Base-by-base conservation (phyloP, 2,888 invertebrate species). In the Ophion ventricosus region DNA sequence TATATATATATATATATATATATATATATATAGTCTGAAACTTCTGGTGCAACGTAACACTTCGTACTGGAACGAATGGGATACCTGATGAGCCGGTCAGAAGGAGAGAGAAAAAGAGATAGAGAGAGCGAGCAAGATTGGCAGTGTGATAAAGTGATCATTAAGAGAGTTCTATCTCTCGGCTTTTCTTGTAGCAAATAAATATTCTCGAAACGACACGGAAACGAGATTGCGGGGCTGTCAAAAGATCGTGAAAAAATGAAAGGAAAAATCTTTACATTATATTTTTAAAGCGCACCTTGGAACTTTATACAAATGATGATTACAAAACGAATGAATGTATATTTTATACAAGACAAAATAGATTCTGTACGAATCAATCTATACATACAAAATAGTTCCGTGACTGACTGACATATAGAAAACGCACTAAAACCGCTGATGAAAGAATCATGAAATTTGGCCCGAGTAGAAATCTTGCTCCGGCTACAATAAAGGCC, bases 121-220 rank as follows among this genome's bases (percentile, higher is more conserved):
- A 56, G 2, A 11, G 23, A 35, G 29, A 59, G n/a, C n/a, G 8
- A 8, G 29, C 35, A 54, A n/a, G 29, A 49, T 29, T 54, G 49
- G 54, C 54, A 29, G 56, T 20, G 64, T 63, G 57, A 63, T 75
- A 79, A 69, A 82, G 64, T 49, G 75, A 83, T 83, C 75, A 80
- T 83, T 83, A 79, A 70, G 70, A 79, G 25, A 64, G 64, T 54
- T 54, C 49, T 63, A 56, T 70, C 54, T 72, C 63, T 66, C 29
- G 57, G 49, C 26, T 66, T 78, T 35, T 26, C 43, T 70, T 73
- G 20, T 69, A 67, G 82, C 20, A 69, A 82, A 82, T 82, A 74
- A 57, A 78, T 56, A 63, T 64, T 20, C 20, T 63, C 25, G 43
- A 25, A 40, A 61, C 17, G 5, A 35, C 20, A 26, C n/a, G 25